Base-by-base conservation (phyloP, 2,113 vertebrate genomes). In the Tenrec ecaudatus region DNA sequence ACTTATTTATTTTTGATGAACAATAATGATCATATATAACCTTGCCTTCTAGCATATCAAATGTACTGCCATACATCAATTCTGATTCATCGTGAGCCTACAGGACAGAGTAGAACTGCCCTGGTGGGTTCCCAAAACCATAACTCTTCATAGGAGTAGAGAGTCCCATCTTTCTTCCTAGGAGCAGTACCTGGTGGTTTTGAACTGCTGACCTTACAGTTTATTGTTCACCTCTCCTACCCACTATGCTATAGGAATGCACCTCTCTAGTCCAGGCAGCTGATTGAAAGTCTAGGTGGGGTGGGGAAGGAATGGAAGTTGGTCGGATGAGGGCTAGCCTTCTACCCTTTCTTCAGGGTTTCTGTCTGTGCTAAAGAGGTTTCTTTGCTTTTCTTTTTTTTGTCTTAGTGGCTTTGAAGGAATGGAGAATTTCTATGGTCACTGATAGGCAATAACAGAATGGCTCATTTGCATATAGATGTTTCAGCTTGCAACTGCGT, bases 381-480 rank as follows among this genome's bases (percentile, higher is more conserved):
- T 86, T 95, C 27, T 43, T 33, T 23, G 82, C 84, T 43, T 66
- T 36, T 38, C n/a, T 58, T 33, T 80, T 69, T 81, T 89, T 80
- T 69, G 76, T 89, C 87, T 36, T 40, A 94, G 94, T 84, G 86
- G 38, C 64, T 96, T 97, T 96, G 93, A 93, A 96, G 94, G 95
- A 76, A 82, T 97, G 96, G 97, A 97, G 98, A 98, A 98, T 97
- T 97, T 98, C 96, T 98, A 94, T 96, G 95, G 60, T 62, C 60
- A 62, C 95, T 95, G 97, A 98, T 97, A 98, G 96, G 95, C 97
- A 97, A 98, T 97, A 96, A 96, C 29, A 29, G 95, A 95, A 96
- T 96, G 22, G 25, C 86, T 98, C 90, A 98, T 98, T 98, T 98
- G 97, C 98, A 98, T 98, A 98, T 98, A 98, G 97, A 98, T 98